These are phyloP conservation scores for Seladonia tumulorum DNA, from an alignment of 2,888 invertebrate species.

Conservation along the genomic window DNA sequence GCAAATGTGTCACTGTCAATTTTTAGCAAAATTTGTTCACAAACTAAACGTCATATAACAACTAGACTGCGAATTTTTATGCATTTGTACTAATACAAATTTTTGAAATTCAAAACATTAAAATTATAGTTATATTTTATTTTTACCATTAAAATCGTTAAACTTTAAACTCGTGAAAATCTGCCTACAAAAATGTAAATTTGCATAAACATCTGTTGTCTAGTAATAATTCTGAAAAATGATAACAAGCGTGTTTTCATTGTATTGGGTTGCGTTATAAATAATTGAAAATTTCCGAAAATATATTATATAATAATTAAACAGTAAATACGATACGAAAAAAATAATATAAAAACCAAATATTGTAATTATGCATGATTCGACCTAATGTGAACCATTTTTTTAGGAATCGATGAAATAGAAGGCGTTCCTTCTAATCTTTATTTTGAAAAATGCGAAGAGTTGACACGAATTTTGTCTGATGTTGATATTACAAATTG, in stretches of 20 bases:
- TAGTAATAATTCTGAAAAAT: not conserved
- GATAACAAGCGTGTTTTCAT: not conserved
- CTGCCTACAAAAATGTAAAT: not conserved
- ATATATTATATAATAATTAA: not conserved
- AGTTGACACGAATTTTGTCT: not conserved
- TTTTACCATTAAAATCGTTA: not conserved
- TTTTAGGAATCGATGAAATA: not conserved
- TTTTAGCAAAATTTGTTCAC: not conserved
- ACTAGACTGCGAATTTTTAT: not conserved
- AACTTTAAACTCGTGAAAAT: not conserved
- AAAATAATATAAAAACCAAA: not conserved
- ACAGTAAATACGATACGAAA: too few species aligned
- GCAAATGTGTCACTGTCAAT: not conserved
- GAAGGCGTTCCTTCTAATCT: not conserved
- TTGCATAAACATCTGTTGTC: slow-evolving; percentile 1
- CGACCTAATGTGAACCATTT: not conserved
- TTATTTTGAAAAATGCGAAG: not conserved
- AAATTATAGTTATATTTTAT: not conserved
- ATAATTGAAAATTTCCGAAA: not conserved
- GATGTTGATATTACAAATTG: not conserved
- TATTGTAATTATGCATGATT: not conserved
- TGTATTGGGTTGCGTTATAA: not conserved
- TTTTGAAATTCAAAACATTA: not conserved
- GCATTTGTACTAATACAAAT: not conserved
- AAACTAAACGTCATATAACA: not conserved